Evolutionary conservation across 2,113 vertebrate genomes (phyloP).

Genomic region (Morone chrysops): DNA sequence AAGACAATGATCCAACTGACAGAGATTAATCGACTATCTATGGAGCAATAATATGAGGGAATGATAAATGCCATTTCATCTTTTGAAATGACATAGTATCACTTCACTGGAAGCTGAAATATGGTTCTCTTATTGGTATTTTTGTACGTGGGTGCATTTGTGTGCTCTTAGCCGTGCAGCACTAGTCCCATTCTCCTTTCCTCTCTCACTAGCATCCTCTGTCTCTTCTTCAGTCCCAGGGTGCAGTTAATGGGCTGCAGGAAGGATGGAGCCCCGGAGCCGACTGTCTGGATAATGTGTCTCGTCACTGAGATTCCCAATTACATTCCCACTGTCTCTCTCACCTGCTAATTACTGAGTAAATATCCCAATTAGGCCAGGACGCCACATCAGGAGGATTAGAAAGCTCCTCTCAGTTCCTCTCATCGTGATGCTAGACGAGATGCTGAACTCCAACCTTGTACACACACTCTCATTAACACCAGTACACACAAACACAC

Average conservation of each 20-base stretch:
- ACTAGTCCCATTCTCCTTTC: slow-evolving; percentile 14
- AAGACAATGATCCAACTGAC: slow-evolving; percentile 72
- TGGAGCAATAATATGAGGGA: slow-evolving; percentile 57
- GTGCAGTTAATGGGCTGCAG: slow-evolving; percentile 79
- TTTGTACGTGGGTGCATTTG: slow-evolving; percentile 31
- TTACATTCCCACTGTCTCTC: slow-evolving; percentile 83
- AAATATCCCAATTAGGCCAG: slow-evolving; percentile 91
- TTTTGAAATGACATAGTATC: slow-evolving; percentile 57
- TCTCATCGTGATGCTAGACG: slow-evolving; percentile 69
- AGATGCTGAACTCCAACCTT: slow-evolving; percentile 77
- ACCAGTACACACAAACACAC: slow-evolving; percentile 38
- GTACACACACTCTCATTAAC: slow-evolving; percentile 71
- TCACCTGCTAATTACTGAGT: slow-evolving; percentile 90
- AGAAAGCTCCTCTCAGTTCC: slow-evolving; percentile 75
- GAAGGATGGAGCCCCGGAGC: slow-evolving; percentile 79
- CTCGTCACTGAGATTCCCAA: slow-evolving; percentile 85
- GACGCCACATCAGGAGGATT: slow-evolving; percentile 84
- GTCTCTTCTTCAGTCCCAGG: slow-evolving; percentile 65
- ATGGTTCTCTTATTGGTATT: slow-evolving; percentile 46
- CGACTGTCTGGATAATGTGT: slow-evolving; percentile 81
- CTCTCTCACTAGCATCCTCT: slow-evolving; percentile 23
- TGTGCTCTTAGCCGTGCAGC: slow-evolving; percentile 13
- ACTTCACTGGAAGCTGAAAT: slow-evolving; percentile 61
- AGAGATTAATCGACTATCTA: slow-evolving; percentile 74
- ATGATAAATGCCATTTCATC: slow-evolving; percentile 66